A percentile compares a stretch with the other conserved stretches of the same genome.
Evolutionary conservation across 2,797 vertebrate species (phyloP).

Genomic region (Rhinogobio ventralis): DNA sequence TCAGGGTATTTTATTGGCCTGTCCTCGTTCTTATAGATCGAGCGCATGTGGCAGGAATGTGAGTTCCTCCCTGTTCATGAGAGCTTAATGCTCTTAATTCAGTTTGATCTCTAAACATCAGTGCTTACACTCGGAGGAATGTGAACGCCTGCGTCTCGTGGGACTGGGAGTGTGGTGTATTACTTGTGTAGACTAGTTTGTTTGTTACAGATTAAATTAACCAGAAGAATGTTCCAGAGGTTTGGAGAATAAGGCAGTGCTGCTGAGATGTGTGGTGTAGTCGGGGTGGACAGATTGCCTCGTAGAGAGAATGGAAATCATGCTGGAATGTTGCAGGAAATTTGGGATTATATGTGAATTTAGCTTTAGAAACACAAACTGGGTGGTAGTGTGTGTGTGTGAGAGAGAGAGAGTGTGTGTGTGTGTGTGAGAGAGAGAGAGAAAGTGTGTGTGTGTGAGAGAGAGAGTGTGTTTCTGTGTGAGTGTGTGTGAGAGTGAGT

Average conservation of each 20-base stretch:
- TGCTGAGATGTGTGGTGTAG: not conserved
- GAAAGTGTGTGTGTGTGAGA: too few species aligned
- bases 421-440: too few species aligned
- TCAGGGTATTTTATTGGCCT: not conserved
- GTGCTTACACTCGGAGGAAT: constrained; percentile 4
- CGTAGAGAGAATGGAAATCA: constrained; percentile 26
- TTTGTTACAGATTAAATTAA: not conserved
- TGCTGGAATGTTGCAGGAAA: constrained; percentile 63
- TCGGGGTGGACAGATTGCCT: not conserved
- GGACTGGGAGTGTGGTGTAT: not conserved
- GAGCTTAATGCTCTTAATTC: not conserved
- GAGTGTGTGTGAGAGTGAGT: too few species aligned
- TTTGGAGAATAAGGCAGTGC: not conserved
- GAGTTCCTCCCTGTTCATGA: not conserved
- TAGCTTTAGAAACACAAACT: not conserved
- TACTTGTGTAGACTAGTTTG: constrained; percentile 11
- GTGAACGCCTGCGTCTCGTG: not conserved
- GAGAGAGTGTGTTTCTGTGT: rapidly evolving
- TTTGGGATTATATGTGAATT: constrained; percentile 58
- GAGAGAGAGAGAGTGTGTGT: constrained; percentile 25
- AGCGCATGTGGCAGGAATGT: not conserved
- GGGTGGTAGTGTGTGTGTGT: constrained; percentile 44
- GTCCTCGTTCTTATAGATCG: not conserved
- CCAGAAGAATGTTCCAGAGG: constrained; percentile 6
- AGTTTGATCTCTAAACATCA: constrained; percentile 11